phyloP scores from a whole-genome alignment of 2,888 invertebrate species.

The Ectemnius cavifrons region DNA sequence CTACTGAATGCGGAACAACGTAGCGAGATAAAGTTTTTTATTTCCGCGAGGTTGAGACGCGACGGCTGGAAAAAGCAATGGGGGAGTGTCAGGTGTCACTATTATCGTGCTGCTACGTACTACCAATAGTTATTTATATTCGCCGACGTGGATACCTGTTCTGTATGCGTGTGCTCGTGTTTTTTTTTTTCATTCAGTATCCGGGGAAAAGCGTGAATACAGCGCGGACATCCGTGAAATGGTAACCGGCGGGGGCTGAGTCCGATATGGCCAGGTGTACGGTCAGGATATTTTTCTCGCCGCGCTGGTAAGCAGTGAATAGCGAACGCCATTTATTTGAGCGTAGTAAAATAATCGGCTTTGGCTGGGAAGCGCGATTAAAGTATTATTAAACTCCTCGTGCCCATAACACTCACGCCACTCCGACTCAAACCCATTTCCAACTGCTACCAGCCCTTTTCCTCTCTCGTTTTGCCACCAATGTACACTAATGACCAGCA shows the following conservation, averaged over 20 bases:
- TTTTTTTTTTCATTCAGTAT: background rate
- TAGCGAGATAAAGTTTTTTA: conserved; percentile 15
- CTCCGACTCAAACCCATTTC: too few relatives aligned
- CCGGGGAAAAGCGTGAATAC: conserved; percentile 4
- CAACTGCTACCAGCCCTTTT: too few relatives aligned
- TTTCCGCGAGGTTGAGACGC: background rate
- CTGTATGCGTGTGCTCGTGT: background rate
- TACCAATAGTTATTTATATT: conserved; percentile 9
- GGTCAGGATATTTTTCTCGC: background rate
- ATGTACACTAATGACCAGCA: too few relatives aligned
- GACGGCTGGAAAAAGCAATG: background rate
- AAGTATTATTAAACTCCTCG: too few relatives aligned
- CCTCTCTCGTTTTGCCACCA: too few relatives aligned
- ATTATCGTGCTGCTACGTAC: background rate
- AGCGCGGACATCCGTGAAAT: conserved; percentile 3
- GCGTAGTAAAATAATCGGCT: conserved; percentile 3
- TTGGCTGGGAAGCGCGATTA: background rate
- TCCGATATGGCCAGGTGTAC: background rate
- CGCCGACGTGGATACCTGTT: background rate
- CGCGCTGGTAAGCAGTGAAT: background rate
- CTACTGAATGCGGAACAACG: background rate
- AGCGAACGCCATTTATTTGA: background rate
- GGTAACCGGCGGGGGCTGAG: background rate
- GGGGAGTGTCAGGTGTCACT: background rate
- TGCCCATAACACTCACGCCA: too few relatives aligned